These are phyloP conservation scores for Caenorhabditis sp. DNA, from an alignment of 2,888 invertebrate species.

Conservation along the genomic window DNA sequence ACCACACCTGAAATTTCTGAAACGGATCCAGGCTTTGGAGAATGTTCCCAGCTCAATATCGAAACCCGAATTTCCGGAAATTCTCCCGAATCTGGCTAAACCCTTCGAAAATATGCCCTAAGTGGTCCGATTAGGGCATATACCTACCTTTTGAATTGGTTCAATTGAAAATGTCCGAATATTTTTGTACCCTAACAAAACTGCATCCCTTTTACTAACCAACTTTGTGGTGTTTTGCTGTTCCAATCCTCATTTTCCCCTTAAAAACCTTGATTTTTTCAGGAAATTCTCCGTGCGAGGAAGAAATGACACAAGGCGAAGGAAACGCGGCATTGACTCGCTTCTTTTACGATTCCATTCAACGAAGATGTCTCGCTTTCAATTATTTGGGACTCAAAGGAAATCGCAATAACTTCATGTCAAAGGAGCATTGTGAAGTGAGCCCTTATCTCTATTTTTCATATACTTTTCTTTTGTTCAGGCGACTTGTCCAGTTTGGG, in stretches of 20 bases:
- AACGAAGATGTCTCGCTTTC: constrained; percentile 61
- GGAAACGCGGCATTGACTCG: constrained; percentile 55
- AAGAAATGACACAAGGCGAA: constrained; percentile 62
- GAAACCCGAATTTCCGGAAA: no score
- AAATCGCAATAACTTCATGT: constrained; percentile 67
- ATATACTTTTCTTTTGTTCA: no score
- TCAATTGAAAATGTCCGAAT: no score
- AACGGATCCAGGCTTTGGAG: no score
- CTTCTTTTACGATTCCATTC: constrained; percentile 59
- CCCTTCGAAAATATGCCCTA: no score
- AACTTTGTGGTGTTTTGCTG: constrained; percentile 1
- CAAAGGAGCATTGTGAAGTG: constrained; percentile 64
- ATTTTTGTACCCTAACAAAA: no score
- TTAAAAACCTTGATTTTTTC: background rate
- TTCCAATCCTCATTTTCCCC: background rate
- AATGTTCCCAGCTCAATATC: no score
- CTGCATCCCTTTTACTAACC: background rate
- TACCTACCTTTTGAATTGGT: no score
- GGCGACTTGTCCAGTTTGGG: constrained; percentile 63
- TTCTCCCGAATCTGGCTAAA: no score
- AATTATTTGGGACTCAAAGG: constrained; percentile 65
- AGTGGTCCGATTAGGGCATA: no score
- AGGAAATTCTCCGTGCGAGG: constrained; percentile 62
- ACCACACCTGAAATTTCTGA: no score
- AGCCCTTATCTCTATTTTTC: no score